Evolutionary conservation across 2,797 vertebrate species (phyloP).

Genomic region (Pelodytes ibericus): DNA sequence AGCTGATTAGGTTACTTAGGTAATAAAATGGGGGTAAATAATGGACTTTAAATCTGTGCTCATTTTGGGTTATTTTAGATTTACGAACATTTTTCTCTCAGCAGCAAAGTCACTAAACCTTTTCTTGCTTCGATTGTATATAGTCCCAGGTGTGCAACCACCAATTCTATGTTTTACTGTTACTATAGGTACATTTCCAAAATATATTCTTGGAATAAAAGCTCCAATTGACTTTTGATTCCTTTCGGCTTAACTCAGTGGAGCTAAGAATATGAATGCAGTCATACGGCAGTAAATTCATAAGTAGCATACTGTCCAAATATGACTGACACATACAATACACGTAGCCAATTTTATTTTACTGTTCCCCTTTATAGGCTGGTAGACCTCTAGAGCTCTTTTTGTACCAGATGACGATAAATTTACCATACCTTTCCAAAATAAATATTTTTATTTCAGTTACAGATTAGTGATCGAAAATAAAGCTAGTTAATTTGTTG

Average conservation of each 20-base stretch:
- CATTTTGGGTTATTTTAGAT: not conserved
- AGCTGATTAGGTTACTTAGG: too few species aligned
- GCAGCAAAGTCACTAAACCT: not conserved
- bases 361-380: conserved; percentile 39
- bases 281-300: conserved; percentile 38
- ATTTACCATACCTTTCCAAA: conserved; percentile 46
- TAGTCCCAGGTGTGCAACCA: conserved; percentile 39
- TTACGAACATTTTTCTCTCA: not conserved
- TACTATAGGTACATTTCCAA: conserved; percentile 44
- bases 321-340: conserved; percentile 53
- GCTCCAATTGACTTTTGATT: conserved; percentile 38
- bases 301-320: conserved; percentile 52
- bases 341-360: conserved; percentile 53
- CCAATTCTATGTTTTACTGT: conserved; percentile 26
- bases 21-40: too few species aligned
- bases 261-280: conserved; percentile 41
- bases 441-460: conserved; percentile 54
- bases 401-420: conserved; percentile 47
- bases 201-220: conserved; percentile 46
- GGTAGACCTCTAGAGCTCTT: conserved; percentile 35
- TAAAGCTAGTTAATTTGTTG: conserved; percentile 44
- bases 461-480: conserved; percentile 50
- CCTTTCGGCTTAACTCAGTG: conserved; percentile 34
- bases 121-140: conserved; percentile 20
- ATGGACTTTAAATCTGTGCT: too few species aligned